A percentile compares a stretch with the other conserved stretches of the same genome.
Evolutionary conservation across 2,797 vertebrate species (phyloP).

Genomic region (Halcyon leucocephala): DNA sequence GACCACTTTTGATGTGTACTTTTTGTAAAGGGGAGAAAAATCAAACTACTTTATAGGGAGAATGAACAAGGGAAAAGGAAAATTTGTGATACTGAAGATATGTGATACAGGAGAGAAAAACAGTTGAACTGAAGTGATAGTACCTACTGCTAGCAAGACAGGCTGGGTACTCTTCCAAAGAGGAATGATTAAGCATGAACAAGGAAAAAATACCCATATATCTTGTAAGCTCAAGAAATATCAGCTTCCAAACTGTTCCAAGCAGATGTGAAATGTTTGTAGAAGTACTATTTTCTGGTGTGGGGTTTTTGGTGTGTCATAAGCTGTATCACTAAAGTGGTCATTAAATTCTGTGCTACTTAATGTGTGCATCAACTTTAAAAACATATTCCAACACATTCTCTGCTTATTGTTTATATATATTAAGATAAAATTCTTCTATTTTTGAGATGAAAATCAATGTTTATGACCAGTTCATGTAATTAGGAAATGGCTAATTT

Average conservation of each 20-base stretch:
- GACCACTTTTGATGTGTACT: background rate
- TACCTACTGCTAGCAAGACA: background rate
- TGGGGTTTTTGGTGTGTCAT: fast-evolving
- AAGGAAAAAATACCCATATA: background rate
- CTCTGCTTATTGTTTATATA: background rate
- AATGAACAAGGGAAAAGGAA: background rate
- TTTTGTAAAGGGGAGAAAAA: background rate
- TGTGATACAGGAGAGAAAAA: background rate
- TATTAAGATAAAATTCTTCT: background rate
- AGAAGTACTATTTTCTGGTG: background rate
- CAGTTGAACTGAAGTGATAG: background rate
- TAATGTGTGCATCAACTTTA: background rate
- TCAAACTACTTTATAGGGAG: background rate
- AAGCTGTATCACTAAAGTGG: background rate
- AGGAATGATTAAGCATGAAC: background rate
- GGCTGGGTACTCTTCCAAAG: background rate
- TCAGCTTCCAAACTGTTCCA: background rate
- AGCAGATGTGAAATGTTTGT: background rate
- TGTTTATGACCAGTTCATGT: background rate
- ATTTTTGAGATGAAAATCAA: background rate
- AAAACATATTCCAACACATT: background rate
- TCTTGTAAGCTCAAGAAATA: background rate
- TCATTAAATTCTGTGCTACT: background rate
- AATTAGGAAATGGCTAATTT: background rate
- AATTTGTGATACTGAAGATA: background rate